Evolutionary conservation across 1,140 invertebrate species (phyloP).

Genomic region (Semibalanus balanoides): DNA sequence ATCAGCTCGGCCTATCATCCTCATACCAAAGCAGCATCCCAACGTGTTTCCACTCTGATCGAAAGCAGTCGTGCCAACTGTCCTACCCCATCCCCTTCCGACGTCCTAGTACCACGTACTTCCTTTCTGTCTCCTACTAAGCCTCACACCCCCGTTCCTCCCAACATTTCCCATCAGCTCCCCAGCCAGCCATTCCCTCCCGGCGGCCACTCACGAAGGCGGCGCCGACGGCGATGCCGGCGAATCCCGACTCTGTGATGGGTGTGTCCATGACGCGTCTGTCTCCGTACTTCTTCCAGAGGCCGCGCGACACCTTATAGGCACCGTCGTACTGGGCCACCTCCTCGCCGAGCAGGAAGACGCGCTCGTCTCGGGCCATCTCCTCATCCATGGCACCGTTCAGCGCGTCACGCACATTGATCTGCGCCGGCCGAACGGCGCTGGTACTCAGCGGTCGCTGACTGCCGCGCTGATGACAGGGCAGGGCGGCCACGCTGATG

Average conservation of each 20-base stretch:
- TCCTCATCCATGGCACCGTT: constrained; percentile 96
- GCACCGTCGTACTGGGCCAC: constrained; percentile 98
- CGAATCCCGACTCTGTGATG: constrained; percentile 95
- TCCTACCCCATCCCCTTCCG: no score
- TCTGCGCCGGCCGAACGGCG: constrained; percentile 29
- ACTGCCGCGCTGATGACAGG: not conserved
- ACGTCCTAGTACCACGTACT: no score
- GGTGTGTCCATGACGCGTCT: constrained; percentile 94
- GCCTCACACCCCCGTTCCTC: no score
- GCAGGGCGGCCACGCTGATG: no score
- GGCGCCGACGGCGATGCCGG: constrained; percentile 90
- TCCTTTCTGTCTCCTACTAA: no score
- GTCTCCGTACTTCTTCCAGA: constrained; percentile 98
- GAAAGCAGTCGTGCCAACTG: no score
- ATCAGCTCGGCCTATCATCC: no score
- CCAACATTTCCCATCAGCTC: no score
- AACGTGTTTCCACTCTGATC: no score
- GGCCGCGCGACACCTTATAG: constrained; percentile 87
- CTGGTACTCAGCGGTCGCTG: constrained; percentile 9
- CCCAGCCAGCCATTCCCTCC: no score
- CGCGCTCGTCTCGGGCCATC: constrained; percentile 82
- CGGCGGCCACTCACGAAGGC: constrained; percentile 72
- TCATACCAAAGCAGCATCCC: no score
- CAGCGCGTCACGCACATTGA: constrained; percentile 92
- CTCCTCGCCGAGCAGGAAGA: constrained; percentile 93